phyloP scores from a whole-genome alignment of 2,888 invertebrate genomes.

The Hypercompe scribonia region DNA sequence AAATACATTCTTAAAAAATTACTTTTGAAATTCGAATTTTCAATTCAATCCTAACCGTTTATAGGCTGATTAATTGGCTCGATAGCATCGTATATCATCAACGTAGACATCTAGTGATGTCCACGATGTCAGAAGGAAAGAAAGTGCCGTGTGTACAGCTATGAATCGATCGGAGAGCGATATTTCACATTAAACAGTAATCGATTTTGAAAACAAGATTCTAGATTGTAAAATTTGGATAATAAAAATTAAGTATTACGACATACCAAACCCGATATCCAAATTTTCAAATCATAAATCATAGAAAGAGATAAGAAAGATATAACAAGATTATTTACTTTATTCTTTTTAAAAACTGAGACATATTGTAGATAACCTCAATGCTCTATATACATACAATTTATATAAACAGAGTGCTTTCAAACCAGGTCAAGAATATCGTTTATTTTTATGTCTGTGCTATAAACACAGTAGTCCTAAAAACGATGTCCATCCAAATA shows the following conservation, averaged over 20 bases:
- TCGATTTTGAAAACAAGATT: not conserved
- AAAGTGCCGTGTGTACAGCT: no score
- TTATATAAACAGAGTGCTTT: not conserved
- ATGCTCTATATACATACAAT: not conserved
- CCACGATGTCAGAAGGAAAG: no score
- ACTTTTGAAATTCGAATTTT: not conserved
- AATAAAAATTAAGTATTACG: not conserved
- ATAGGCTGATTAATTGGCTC: not conserved
- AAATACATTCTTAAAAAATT: not conserved
- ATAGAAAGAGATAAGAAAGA: not conserved
- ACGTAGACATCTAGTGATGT: no score
- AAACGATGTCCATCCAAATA: not conserved
- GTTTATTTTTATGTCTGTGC: slow-evolving; percentile 2
- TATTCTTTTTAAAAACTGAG: not conserved
- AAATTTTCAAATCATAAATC: not conserved
- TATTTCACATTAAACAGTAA: no score
- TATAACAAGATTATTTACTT: not conserved
- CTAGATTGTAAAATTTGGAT: not conserved
- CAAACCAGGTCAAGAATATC: slow-evolving; percentile 6
- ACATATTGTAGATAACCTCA: not conserved
- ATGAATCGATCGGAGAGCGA: no score
- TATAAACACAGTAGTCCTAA: not conserved
- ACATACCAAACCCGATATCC: not conserved
- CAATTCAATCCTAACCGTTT: not conserved
- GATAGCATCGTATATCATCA: no score